Evolutionary conservation across 2,113 vertebrate genomes (phyloP), one percentile per base, ranked within the genome.

Genomic region (Pollimyrus isidori): DNA sequence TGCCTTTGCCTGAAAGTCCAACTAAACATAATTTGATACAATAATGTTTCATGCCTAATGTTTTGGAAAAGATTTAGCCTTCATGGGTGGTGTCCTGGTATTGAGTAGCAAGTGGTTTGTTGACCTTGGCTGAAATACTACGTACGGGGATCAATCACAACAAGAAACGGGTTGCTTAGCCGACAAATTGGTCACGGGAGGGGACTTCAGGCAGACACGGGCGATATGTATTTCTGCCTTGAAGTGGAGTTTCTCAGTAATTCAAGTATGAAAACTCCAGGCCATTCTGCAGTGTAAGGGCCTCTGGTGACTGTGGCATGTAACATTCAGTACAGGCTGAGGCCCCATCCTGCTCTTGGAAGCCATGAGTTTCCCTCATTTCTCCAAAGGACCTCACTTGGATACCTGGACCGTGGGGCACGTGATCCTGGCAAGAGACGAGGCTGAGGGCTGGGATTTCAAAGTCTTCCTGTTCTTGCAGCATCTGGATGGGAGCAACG

Each of bases 131-230:
- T 80, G 90, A 48, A 90, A 86, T 90, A 21, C 69, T 91, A 21
- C 7, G 50, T 90, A 90, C 88, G 53, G 73, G 87, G 52, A 50
- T 45, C 52, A 88, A 69, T 19, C 86, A 7, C 56, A 90, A 91
- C 87, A 53, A 91, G 65, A 92, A 90, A 90, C 42, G 92, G 86
- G 90, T 90, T 92, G 88, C 91, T 92, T 9, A 11, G 48, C 89
- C 91, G 86, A 92, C 92, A 89, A 88, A 76, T 92, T 86, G 48
- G 80, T 90, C 84, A 85, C 88, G 65, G 52, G 19, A 91, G 80
- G 56, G 35, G n/a, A 26, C 88, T 56, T 52, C 35, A 52, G 88
- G 21, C 13, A 17, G 11, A 30, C 19, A 19, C 9, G 45, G 48
- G 88, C 7, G 3, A 45, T 49, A 7, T 65, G 30, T 13, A 42